A percentile compares a stretch with the other conserved stretches of the same genome.
Evolutionary conservation across 1,140 invertebrate genomes (phyloP).

Genomic region (Nasonia vitripennis): DNA sequence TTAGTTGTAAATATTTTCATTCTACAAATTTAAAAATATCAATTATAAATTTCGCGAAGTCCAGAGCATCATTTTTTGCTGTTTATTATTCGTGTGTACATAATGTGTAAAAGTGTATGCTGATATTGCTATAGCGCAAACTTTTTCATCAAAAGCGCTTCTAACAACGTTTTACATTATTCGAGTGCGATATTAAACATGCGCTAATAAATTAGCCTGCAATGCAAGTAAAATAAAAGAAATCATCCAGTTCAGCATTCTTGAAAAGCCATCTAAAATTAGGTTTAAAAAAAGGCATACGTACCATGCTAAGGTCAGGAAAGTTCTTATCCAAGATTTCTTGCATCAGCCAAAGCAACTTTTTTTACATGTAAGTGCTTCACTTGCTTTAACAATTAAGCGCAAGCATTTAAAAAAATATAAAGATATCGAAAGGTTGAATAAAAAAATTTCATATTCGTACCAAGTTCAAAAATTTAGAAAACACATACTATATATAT

Average conservation of each 20-base stretch:
- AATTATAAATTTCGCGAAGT: no score
- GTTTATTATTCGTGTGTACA: no score
- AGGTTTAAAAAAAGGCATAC: constrained; percentile 61
- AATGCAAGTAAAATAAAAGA: constrained; percentile 30
- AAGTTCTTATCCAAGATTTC: constrained; percentile 64
- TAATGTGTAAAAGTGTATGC: no score
- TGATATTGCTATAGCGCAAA: no score
- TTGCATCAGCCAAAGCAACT: constrained; percentile 69
- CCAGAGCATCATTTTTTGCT: no score
- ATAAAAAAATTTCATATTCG: background rate
- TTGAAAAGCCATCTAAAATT: constrained; percentile 52
- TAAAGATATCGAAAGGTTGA: constrained; percentile 57
- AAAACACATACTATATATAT: background rate
- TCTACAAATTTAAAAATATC: background rate
- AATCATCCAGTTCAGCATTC: constrained; percentile 34
- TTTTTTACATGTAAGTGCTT: constrained; percentile 63
- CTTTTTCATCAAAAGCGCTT: background rate
- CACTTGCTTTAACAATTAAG: constrained; percentile 59
- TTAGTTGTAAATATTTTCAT: constrained; percentile 15
- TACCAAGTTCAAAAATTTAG: background rate
- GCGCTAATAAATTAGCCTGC: constrained; percentile 19
- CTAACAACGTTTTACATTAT: background rate
- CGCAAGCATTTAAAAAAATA: constrained; percentile 58
- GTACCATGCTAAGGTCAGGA: constrained; percentile 69
- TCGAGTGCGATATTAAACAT: background rate